Evolutionary conservation across 1,140 invertebrate genomes (phyloP).

Genomic region (Helicoverpa zea): DNA sequence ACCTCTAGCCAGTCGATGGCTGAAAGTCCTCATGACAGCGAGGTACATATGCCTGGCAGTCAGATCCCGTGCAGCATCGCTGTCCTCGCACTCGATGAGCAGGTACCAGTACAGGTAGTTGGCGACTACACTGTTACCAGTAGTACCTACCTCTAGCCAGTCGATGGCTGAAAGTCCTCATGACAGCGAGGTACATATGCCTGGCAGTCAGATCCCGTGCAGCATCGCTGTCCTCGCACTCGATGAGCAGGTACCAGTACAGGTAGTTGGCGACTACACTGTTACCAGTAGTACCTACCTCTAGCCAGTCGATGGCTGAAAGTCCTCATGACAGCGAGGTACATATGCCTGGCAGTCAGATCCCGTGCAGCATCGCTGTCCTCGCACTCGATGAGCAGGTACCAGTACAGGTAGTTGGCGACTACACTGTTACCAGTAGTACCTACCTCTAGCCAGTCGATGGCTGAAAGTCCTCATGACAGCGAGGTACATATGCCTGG

Average conservation of each 20-base stretch:
- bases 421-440: slow-evolving; percentile 95
- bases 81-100: slow-evolving; percentile 96
- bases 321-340: slow-evolving; percentile 95
- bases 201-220: slow-evolving; percentile 91
- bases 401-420: slow-evolving; percentile 99
- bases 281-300: slow-evolving; percentile 93
- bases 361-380: slow-evolving; percentile 91
- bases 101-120: slow-evolving; percentile 99
- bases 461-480: slow-evolving; percentile 96
- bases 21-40: slow-evolving; percentile 95
- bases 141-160: slow-evolving; percentile 88
- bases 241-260: slow-evolving; percentile 98
- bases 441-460: too few species aligned
- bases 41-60: slow-evolving; percentile 95
- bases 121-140: slow-evolving; percentile 95
- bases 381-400: slow-evolving; percentile 97
- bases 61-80: slow-evolving; percentile 90
- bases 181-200: slow-evolving; percentile 96
- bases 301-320: slow-evolving; percentile 92
- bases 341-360: slow-evolving; percentile 93
- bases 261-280: slow-evolving; percentile 97
- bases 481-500: slow-evolving; percentile 95
- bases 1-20: slow-evolving; percentile 89
- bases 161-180: slow-evolving; percentile 94
- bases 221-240: slow-evolving; percentile 93